Conservation (phyloP, 2,888 invertebrate genomes). For the Tetrapedia diversipes region DNA sequence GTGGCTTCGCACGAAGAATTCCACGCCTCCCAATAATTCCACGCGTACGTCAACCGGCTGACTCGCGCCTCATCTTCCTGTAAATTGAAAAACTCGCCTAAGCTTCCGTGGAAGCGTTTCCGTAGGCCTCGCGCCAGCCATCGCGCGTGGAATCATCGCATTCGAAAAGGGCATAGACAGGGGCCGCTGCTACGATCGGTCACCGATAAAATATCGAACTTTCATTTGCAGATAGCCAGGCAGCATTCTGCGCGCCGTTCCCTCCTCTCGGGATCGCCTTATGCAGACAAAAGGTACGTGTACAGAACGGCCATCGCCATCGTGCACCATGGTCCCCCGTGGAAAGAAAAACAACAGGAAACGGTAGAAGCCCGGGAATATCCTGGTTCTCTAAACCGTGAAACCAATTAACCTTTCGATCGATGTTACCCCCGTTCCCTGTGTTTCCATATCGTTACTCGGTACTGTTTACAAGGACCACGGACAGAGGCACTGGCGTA, state of each 20-base stretch:
- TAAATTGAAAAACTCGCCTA: constrained; percentile 16
- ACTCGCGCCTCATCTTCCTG: constrained; percentile 8
- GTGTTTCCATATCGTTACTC: neutral
- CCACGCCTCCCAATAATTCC: too few species aligned
- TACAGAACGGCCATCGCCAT: neutral
- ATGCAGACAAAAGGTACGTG: constrained; percentile 49
- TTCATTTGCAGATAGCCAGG: constrained; percentile 48
- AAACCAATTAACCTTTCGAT: constrained; percentile 45
- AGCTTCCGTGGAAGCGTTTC: constrained; percentile 27
- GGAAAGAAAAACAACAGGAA: constrained; percentile 5
- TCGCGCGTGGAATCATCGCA: constrained; percentile 31
- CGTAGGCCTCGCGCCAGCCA: constrained; percentile 2
- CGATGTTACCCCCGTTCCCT: neutral
- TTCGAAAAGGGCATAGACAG: constrained; percentile 56
- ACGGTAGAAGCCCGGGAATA: too few species aligned
- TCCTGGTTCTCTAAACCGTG: constrained; percentile 6
- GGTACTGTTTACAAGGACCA: neutral
- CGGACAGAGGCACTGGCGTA: too few species aligned
- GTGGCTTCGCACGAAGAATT: neutral
- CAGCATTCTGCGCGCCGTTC: neutral
- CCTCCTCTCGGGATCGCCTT: constrained; percentile 44
- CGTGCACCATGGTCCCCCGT: neutral
- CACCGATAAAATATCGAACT: constrained; percentile 59
- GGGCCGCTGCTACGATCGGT: constrained; percentile 30
- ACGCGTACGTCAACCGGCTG: neutral